Conservation (phyloP, 2,113 vertebrate genomes). For the Leptobrachium leishanense region DNA sequence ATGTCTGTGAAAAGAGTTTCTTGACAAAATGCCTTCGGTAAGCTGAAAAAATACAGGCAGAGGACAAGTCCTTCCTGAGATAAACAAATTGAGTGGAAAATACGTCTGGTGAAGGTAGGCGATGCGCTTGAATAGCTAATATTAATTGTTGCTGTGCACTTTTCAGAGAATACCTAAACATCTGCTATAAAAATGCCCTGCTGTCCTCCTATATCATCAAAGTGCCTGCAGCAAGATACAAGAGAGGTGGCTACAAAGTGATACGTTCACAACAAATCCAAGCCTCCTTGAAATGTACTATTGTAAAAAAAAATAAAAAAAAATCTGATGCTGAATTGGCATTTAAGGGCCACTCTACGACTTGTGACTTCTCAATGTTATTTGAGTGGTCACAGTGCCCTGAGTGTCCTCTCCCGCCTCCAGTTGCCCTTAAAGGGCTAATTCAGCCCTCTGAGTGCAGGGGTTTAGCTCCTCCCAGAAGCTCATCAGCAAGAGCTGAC, state of each 20-base stretch:
- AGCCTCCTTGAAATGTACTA: not conserved
- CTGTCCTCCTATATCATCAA: conserved; percentile 21
- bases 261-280: conserved; percentile 8
- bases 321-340: too few species aligned
- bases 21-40: not conserved
- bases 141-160: conserved; percentile 35
- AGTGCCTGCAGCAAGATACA: conserved; percentile 5
- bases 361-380: too few species aligned
- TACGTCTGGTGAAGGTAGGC: conserved; percentile 13
- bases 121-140: conserved; percentile 14
- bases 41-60: not conserved
- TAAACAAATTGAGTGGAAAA: conserved; percentile 23
- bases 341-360: too few species aligned
- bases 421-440: too few species aligned
- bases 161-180: conserved; percentile 35
- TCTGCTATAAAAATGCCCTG: conserved; percentile 30
- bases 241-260: conserved; percentile 35
- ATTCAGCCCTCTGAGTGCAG: too few species aligned
- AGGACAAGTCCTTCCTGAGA: conserved; percentile 2
- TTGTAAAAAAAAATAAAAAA: too few species aligned
- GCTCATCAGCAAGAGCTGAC: too few species aligned
- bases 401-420: too few species aligned
- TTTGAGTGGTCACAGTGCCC: too few species aligned
- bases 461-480: too few species aligned
- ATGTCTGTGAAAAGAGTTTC: not conserved